Conservation (phyloP, 64 coral and sea anemone genomes). For the Porites australiensis region DNA sequence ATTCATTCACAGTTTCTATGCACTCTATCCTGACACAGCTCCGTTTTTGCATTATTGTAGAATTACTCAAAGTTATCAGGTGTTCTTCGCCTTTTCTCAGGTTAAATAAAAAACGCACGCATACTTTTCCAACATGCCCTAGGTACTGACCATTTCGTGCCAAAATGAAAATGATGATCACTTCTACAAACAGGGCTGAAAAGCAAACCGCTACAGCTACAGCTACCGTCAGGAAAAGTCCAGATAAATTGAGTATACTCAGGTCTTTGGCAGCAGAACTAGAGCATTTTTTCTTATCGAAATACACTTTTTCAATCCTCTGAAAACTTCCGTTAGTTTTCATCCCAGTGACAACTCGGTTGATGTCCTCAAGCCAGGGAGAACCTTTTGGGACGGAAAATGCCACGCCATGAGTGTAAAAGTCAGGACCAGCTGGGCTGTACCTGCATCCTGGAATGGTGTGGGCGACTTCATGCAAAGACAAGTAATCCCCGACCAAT, state of each 20-base stretch:
- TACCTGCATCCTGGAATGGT: slow-evolving; percentile 1
- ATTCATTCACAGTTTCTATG: not conserved
- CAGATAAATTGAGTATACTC: slow-evolving; percentile 7
- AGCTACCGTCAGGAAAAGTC: slow-evolving; percentile 25
- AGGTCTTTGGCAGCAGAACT: not conserved
- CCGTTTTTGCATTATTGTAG: not conserved
- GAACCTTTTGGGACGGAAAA: slow-evolving; percentile 33
- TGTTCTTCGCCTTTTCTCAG: slow-evolving; percentile 23
- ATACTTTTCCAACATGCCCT: not conserved
- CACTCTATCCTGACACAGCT: not conserved
- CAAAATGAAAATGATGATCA: not conserved
- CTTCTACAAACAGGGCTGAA: not conserved
- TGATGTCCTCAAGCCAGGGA: slow-evolving; percentile 37
- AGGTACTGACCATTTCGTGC: not conserved
- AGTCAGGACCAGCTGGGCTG: not conserved
- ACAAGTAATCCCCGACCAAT: slow-evolving; percentile 39
- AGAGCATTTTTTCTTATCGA: not conserved
- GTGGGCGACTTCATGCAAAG: slow-evolving; percentile 13
- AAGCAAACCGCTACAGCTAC: slow-evolving; percentile 22
- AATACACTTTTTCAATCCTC: slow-evolving; percentile 23
- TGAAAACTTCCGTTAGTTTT: slow-evolving; percentile 8
- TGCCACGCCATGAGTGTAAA: slow-evolving; percentile 30
- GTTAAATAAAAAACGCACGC: slow-evolving; percentile 15
- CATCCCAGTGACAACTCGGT: not conserved
- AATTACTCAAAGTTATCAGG: not conserved